These are phyloP conservation scores for Mythimna pallens DNA, from an alignment of 2,888 invertebrate species.

Conservation along the genomic window DNA sequence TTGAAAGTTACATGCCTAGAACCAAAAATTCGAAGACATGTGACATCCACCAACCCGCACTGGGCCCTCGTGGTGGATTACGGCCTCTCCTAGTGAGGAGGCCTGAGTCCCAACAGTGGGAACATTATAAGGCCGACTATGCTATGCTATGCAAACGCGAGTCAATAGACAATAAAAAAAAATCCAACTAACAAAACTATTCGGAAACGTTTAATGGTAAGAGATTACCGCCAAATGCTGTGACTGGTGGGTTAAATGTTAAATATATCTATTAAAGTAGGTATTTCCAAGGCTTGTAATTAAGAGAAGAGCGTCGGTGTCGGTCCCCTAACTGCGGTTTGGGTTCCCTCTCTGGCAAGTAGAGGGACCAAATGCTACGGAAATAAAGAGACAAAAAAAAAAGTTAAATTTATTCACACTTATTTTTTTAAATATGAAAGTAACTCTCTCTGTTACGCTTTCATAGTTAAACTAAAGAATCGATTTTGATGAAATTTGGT, in stretches of 20 bases:
- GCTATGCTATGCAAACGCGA: too few species aligned
- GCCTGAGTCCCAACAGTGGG: too few species aligned
- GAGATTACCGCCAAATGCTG: constrained; percentile 24
- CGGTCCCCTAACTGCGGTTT: constrained; percentile 72
- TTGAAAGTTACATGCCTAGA: too few species aligned
- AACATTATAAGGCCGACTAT: too few species aligned
- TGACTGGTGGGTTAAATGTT: constrained; percentile 15
- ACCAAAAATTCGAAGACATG: too few species aligned
- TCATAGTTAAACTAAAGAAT: too few species aligned
- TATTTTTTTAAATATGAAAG: background rate
- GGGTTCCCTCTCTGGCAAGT: constrained; percentile 57
- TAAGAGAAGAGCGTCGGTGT: constrained; percentile 68
- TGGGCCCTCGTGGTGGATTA: too few species aligned
- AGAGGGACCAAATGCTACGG: constrained; percentile 25
- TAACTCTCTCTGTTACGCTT: too few species aligned
- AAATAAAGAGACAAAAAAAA: background rate
- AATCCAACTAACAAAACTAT: background rate
- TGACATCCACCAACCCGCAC: too few species aligned
- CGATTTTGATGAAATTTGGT: too few species aligned
- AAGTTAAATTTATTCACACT: background rate
- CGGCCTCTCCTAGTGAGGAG: too few species aligned
- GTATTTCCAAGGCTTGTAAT: constrained; percentile 64
- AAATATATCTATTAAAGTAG: constrained; percentile 60
- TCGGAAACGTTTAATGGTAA: constrained; percentile 14
- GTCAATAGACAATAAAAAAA: background rate